phyloP scores from a whole-genome alignment of 1,140 invertebrate species.

The Dinoponera quadriceps region DNA sequence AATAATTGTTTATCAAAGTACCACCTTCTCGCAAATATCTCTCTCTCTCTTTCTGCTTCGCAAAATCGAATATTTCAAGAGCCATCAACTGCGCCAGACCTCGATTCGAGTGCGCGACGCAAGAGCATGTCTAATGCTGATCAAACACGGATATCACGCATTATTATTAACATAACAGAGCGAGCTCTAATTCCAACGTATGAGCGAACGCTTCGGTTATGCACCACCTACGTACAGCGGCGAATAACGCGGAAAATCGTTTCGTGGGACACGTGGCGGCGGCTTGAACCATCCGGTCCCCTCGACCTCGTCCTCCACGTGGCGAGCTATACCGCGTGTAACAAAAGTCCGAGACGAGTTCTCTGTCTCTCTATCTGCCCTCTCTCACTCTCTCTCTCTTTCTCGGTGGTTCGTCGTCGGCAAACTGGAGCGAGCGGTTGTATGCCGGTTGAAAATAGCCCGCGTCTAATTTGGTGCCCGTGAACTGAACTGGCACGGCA shows the following conservation, averaged over 20 bases:
- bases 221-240: neutral
- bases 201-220: neutral
- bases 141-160: neutral
- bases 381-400: neutral
- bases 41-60: too few species aligned
- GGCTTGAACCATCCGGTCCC: neutral
- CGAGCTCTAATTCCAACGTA: conserved; percentile 23
- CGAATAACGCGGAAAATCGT: conserved; percentile 21
- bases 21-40: too few species aligned
- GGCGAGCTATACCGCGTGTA: conserved; percentile 26
- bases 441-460: conserved; percentile 82
- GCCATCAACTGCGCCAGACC: too few species aligned
- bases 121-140: too few species aligned
- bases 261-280: conserved; percentile 13
- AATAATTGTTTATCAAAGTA: too few species aligned
- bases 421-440: conserved; percentile 82
- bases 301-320: conserved; percentile 25
- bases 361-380: neutral
- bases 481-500: conserved; percentile 82
- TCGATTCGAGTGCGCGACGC: too few species aligned
- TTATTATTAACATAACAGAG: neutral
- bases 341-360: conserved; percentile 13
- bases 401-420: conserved; percentile 55
- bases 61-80: too few species aligned
- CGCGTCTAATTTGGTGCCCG: conserved; percentile 85